Evolutionary conservation across 2,113 vertebrate genomes (phyloP).

Genomic region (Corythaixoides concolor): DNA sequence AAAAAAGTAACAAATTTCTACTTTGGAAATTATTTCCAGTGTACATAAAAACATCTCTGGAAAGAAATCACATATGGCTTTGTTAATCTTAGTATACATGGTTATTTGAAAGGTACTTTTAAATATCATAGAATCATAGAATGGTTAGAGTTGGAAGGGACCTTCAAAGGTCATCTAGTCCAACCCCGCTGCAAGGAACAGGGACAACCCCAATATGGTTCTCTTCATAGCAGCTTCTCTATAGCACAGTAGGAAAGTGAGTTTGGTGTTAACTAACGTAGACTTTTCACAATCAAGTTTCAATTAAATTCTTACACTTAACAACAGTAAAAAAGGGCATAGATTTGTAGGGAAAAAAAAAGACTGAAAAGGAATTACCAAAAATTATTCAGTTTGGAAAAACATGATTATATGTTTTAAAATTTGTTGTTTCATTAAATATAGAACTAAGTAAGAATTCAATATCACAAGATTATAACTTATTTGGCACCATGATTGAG

Average conservation of each 20-base stretch:
- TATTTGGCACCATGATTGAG: neutral
- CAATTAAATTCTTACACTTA: neutral
- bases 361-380: neutral
- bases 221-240: neutral
- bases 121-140: no score
- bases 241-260: neutral
- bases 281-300: neutral
- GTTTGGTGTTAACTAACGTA: neutral
- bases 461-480: neutral
- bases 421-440: neutral
- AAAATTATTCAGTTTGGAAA: neutral
- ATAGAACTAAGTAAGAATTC: neutral
- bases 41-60: neutral
- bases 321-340: neutral
- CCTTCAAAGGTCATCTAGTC: no score
- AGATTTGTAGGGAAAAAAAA: neutral
- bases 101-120: neutral
- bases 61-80: neutral
- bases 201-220: no score
- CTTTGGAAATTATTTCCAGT: neutral
- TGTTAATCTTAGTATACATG: neutral
- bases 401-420: neutral
- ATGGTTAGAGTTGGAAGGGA: no score
- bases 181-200: no score
- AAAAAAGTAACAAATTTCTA: neutral